These are phyloP conservation scores for Synanthedon myopaeformis DNA, from an alignment of 2,888 invertebrate genomes.

Conservation along the genomic window DNA sequence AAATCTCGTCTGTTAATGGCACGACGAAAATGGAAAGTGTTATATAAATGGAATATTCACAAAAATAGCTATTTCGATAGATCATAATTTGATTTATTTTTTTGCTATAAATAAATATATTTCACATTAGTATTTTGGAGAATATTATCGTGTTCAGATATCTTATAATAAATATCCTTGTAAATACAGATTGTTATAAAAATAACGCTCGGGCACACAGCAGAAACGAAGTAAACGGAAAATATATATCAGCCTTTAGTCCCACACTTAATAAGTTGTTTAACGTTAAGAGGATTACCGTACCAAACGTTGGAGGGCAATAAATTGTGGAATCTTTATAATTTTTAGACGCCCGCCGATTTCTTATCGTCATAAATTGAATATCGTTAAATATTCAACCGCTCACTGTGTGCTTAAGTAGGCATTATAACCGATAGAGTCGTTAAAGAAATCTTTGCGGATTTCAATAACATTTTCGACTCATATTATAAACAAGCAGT, in stretches of 20 bases:
- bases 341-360: slow-evolving; percentile 54
- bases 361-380: slow-evolving; percentile 63
- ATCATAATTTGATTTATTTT: too few species aligned
- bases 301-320: slow-evolving; percentile 26
- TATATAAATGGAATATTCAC: too few species aligned
- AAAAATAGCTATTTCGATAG: too few species aligned
- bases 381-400: slow-evolving; percentile 57
- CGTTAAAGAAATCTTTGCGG: slow-evolving; percentile 37
- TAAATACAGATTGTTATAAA: too few species aligned
- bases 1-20: too few species aligned
- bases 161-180: too few species aligned
- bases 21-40: too few species aligned
- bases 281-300: slow-evolving; percentile 60
- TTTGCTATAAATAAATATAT: too few species aligned
- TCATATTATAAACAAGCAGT: too few species aligned
- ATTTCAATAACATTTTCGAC: slow-evolving; percentile 11
- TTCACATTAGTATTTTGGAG: too few species aligned
- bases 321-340: slow-evolving; percentile 69
- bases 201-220: slow-evolving; percentile 3
- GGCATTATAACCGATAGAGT: slow-evolving; percentile 55
- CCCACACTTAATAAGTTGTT: slow-evolving; percentile 64
- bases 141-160: too few species aligned
- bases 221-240: slow-evolving; percentile 36
- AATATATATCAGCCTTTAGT: slow-evolving; percentile 64
- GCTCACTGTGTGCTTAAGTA: slow-evolving; percentile 42